Evolutionary conservation across 2,113 vertebrate species (phyloP), one percentile per base, ranked within the genome.

Genomic region (Cygnus buccinator): DNA sequence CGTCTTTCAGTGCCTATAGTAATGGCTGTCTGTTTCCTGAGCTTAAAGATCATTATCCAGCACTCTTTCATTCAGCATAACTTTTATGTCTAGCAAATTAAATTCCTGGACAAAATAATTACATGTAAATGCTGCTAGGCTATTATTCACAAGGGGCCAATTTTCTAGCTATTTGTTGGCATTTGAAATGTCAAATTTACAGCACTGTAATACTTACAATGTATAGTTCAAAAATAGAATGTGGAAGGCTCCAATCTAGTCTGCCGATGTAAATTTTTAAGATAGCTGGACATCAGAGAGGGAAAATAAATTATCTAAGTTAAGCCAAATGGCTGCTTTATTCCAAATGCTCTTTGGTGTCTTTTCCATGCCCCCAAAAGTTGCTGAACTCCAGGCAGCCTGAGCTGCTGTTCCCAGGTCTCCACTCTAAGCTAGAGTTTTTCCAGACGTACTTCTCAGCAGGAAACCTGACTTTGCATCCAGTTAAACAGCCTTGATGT

Each of bases 81-180:
- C 87, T 97, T 98, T 97, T 93, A 94, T 95, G 94, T 88, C 91
- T 95, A 33, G 41, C 82, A 96, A 97, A 98, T 97, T 97, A 97
- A 98, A 97, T 97, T 96, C 90, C 91, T 21, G 46, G 82, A 83
- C 81, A 95, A 95, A 97, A 98, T 98, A 98, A 98, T 98, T 97
- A 90, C 94, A 91, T 95, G 91, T 97, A 97, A 98, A 97, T 94
- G 95, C 78, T 97, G 86, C 93, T 96, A 70, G 92, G 83, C 86
- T 97, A 57, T 95, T 98, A 97, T 81, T 97, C 97, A 96, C 96
- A 78, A 97, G 95, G 92, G 95, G 71, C 90, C 96, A 97, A 98
- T 98, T 98, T 98, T 96, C 86, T 93, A 96, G 91, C 91, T 96
- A 93, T 97, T 98, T 97, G 95, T 95, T 97, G 95, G 90, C 91